Conservation (phyloP, 2,888 invertebrate genomes). For the Cheilosia urbana region DNA sequence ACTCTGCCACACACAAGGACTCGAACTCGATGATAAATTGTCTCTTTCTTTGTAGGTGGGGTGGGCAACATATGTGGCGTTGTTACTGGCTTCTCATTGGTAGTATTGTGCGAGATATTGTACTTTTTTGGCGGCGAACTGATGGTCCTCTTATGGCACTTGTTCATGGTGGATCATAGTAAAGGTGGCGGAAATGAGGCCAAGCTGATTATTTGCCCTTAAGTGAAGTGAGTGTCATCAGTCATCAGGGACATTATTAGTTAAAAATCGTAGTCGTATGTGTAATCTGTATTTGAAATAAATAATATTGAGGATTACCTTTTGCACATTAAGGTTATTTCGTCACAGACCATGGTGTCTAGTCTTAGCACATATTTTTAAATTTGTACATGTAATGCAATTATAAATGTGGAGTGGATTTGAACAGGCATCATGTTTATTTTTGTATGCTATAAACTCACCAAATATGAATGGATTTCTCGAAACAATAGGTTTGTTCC, state of each 20-base stretch:
- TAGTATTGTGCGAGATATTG: slow-evolving; percentile 86
- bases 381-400: too few species aligned
- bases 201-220: slow-evolving; percentile 68
- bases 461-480: too few species aligned
- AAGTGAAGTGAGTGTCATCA: background rate
- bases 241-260: too few species aligned
- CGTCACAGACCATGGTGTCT: too few species aligned
- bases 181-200: slow-evolving; percentile 1
- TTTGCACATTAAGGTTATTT: background rate
- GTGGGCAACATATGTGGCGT: slow-evolving; percentile 88
- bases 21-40: slow-evolving; percentile 53
- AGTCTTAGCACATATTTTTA: too few species aligned
- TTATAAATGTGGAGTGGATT: too few species aligned
- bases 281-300: background rate
- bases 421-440: too few species aligned
- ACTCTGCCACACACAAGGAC: slow-evolving; percentile 23
- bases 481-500: too few species aligned
- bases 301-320: background rate
- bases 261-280: too few species aligned
- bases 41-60: slow-evolving; percentile 84
- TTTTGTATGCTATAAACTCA: too few species aligned
- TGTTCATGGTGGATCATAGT: slow-evolving; percentile 24
- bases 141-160: slow-evolving; percentile 34
- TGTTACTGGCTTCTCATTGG: slow-evolving; percentile 87
- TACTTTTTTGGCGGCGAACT: slow-evolving; percentile 84